Evolutionary conservation across 2,888 invertebrate genomes (phyloP), one percentile per base, ranked within the genome.

Genomic region (Ornithoptera priamus): DNA sequence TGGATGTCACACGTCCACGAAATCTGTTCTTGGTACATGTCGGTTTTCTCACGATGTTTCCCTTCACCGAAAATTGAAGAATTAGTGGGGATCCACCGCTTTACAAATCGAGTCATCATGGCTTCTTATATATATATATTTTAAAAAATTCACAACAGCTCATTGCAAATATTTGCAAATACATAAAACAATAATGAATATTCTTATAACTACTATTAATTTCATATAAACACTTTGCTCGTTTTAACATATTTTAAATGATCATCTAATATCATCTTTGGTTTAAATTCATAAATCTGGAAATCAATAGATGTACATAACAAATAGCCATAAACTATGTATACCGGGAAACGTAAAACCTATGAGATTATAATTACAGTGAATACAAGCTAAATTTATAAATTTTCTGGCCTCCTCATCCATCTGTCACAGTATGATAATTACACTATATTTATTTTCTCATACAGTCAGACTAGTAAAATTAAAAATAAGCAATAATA

Each of bases 221-320:
- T 10, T 39, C 30, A 15, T 69, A 22, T 18, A 30, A 56, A 39
- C 39, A 39, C 7, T 39, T 59, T 59, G 12, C 7, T 50, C 22
- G 39, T 22, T 56, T 46, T 53, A 64, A 69, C 64, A 68, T 58
- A 53, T 64, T 78, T 74, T 81, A 79, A 80, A 83, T 77, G 75
- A 82, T 76, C 78, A 79, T 83, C 83, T 84, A 88, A 89, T 88
- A 89, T 88, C 87, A 88, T 90, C 90, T 91, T 91, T 91, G 90
- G 90, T 89, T 87, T 87, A 76, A 76, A 80, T 53, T 53, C 53
- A 53, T 79, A 80, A 80, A 80, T 80, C 78, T 76, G 71, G 73
- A 72, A 74, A 64, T 71, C 8, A 18, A 53, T 53, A n/a, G 53
- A 18, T 53, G 5, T 53, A 53, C 3, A 53, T 53, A 53, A 53